Percentiles rank a stretch among this genome's conserved stretches.
phyloP scores from a whole-genome alignment of 2,797 vertebrate species.

The Danio kyathit region DNA sequence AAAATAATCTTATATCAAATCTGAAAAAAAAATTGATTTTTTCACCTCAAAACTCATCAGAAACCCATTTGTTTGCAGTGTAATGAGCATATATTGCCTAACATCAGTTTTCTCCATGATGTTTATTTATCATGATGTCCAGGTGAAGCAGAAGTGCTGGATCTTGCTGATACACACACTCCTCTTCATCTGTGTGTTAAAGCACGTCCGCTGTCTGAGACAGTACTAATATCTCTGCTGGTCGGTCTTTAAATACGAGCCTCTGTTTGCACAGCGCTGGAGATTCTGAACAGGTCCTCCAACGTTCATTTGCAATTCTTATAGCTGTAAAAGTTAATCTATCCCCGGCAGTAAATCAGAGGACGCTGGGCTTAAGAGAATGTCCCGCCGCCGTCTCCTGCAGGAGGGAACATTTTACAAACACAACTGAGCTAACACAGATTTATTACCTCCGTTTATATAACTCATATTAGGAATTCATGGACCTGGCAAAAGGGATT shows the following conservation, averaged over 20 bases:
- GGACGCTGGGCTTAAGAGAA: slow-evolving; percentile 90
- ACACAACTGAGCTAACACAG: slow-evolving; percentile 99
- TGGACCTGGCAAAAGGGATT: slow-evolving; percentile 99
- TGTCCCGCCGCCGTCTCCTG: slow-evolving; percentile 94
- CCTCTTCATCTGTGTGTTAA: too few species aligned
- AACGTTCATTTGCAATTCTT: slow-evolving; percentile 85
- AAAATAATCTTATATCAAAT: too few species aligned
- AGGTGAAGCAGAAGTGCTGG: too few species aligned
- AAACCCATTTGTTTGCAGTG: too few species aligned
- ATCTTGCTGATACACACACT: too few species aligned
- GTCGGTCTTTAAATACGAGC: slow-evolving; percentile 24
- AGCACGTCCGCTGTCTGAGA: too few species aligned
- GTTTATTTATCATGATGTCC: too few species aligned
- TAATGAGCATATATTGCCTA: too few species aligned
- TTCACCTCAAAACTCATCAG: too few species aligned
- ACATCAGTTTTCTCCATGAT: too few species aligned
- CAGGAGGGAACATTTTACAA: slow-evolving; percentile 93
- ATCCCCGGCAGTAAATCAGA: slow-evolving; percentile 90
- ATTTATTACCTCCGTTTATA: slow-evolving; percentile 99
- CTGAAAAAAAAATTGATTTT: too few species aligned
- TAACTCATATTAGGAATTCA: slow-evolving; percentile 99
- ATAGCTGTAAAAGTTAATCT: slow-evolving; percentile 89
- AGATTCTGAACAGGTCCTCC: slow-evolving; percentile 69
- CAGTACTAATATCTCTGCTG: slow-evolving; percentile 10
- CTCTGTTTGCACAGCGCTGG: slow-evolving; percentile 64